Evolutionary conservation across 2,888 invertebrate species (phyloP).

Genomic region (Pammene aurita): DNA sequence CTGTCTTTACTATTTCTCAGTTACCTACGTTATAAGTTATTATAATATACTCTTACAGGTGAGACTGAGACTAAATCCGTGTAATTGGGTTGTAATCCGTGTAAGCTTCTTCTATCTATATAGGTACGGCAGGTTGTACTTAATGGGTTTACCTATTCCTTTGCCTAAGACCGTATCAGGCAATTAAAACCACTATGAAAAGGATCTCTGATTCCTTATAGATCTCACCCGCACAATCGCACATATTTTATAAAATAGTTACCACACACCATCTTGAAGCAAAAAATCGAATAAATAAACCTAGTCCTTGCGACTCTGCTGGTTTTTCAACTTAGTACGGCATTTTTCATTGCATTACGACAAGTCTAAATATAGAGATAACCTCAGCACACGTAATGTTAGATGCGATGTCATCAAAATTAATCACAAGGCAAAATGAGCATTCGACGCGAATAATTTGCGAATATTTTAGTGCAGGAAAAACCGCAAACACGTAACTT

Average conservation of each 20-base stretch:
- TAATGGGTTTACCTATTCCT: too few relatives aligned
- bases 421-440: conserved; percentile 16
- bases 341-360: conserved; percentile 41
- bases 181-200: neutral
- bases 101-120: too few relatives aligned
- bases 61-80: too few relatives aligned
- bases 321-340: conserved; percentile 36
- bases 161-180: neutral
- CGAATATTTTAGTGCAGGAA: conserved; percentile 6
- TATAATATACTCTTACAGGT: too few relatives aligned
- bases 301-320: conserved; percentile 27
- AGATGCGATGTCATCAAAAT: conserved; percentile 30
- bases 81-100: too few relatives aligned
- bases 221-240: too few relatives aligned
- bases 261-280: neutral
- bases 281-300: conserved; percentile 14
- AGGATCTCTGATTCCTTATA: too few relatives aligned
- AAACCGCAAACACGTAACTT: neutral
- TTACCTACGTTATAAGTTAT: too few relatives aligned
- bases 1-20: too few relatives aligned
- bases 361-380: conserved; percentile 30
- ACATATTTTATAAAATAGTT: too few relatives aligned
- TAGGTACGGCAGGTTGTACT: too few relatives aligned
- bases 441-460: conserved; percentile 16
- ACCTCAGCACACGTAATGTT: conserved; percentile 15